A percentile compares a stretch with the other conserved stretches of the same genome.
These are phyloP conservation scores for Plestiodon gilberti DNA, from an alignment of 2,113 vertebrate species.

Conservation along the genomic window DNA sequence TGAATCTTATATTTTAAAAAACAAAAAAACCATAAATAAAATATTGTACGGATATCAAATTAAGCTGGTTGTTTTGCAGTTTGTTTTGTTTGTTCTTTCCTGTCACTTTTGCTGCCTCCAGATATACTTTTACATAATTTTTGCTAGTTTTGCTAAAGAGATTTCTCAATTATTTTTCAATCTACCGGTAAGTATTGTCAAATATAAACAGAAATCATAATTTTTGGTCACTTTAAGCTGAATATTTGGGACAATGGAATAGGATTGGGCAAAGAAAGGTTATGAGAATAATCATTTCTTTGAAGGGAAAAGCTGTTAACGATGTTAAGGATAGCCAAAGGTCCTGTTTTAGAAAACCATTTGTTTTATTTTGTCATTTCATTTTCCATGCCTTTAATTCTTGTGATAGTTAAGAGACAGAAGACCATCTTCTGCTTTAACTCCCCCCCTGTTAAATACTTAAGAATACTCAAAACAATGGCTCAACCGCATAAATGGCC, in stretches of 20 bases:
- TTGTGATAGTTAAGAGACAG: not conserved
- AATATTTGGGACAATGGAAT: not conserved
- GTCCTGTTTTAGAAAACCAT: fast-evolving
- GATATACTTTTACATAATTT: not conserved
- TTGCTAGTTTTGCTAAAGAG: not conserved
- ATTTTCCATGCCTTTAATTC: fast-evolving
- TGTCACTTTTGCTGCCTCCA: not conserved
- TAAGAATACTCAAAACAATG: not conserved
- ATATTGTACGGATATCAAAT: not conserved
- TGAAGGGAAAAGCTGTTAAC: too few relatives aligned
- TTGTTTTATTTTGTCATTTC: constrained; percentile 8
- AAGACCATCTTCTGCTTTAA: not conserved
- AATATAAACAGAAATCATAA: not conserved
- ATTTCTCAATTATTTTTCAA: constrained; percentile 25
- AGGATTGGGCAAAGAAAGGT: fast-evolving
- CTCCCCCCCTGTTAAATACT: not conserved
- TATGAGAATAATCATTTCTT: too few relatives aligned
- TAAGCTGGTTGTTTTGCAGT: not conserved
- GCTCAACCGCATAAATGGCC: fast-evolving
- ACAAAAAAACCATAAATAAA: not conserved
- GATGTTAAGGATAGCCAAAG: fast-evolving
- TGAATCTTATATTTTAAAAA: not conserved
- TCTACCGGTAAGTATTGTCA: fast-evolving
- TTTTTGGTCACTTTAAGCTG: not conserved
- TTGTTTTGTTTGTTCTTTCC: not conserved